Evolutionary conservation across 2,888 invertebrate species (phyloP), one percentile per base, ranked within the genome.

Genomic region (Drosophila buzzatii): DNA sequence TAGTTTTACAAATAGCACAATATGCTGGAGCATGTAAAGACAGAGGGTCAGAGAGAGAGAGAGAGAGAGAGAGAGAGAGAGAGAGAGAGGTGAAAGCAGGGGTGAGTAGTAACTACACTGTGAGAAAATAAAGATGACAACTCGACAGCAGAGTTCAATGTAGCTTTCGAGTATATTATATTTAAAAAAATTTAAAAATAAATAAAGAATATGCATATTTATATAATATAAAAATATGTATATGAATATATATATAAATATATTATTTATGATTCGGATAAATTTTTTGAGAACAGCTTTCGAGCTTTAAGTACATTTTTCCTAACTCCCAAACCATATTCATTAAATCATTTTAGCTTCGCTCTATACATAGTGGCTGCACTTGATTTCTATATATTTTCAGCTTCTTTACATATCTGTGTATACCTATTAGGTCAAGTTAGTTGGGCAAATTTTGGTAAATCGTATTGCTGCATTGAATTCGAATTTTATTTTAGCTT

Each of bases 1-100:
- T 86, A 84, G 87, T 90, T 83, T 73, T 45, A 70, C 74, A 85
- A 88, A 88, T 75, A 74, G 72, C 65, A 76, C 76, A 75, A 79
- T 74, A 74, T 66, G 62, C 44, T 45, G 59, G 33, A 49, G 41
- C 23, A 42, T 47, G 44, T 60, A 9, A 27, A 9, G 31, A 56
- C 8, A 60, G 35, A 27, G 33, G 20, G 20, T 23, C 18, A 23
- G 18, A 18, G 8, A 55, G 39, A 33, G 33, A 20, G 35, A 31
- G 18, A 18, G 33, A 18, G 14, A 51, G 8, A 55, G 1, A 6
- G 27, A 31, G 41, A 20, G 6, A 57, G 45, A 23, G 20, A 14
- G 14, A 57, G 37, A 31, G 14, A 16, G 20, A 44, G 57, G 39
- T 51, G 7, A 55, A 0, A 5, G 33, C n/a, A 23, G 42, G 20